phyloP scores from a whole-genome alignment of 2,113 vertebrate genomes.

The Plestiodon gilberti region DNA sequence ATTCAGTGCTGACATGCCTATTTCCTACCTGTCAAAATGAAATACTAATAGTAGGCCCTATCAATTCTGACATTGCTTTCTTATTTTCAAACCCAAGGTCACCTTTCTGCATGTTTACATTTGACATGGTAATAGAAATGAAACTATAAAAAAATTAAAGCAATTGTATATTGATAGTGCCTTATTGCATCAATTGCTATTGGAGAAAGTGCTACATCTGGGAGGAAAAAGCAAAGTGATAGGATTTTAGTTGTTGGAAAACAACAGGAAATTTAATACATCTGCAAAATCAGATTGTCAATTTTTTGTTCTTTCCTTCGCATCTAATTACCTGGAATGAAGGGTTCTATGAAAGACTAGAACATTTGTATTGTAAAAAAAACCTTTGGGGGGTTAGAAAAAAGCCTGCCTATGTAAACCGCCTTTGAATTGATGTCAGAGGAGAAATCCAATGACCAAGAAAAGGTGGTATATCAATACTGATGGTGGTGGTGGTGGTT shows the following conservation, averaged over 20 bases:
- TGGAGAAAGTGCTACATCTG: slow-evolving; percentile 43
- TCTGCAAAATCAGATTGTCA: slow-evolving; percentile 53
- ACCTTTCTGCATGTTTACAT: slow-evolving; percentile 73
- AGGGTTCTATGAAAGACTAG: too few relatives aligned
- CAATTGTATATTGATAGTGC: slow-evolving; percentile 26
- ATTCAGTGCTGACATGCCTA: slow-evolving; percentile 73
- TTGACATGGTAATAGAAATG: slow-evolving; percentile 72
- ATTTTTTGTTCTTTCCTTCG: slow-evolving; percentile 39
- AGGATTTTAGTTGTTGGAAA: slow-evolving; percentile 53
- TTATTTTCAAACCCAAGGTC: slow-evolving; percentile 78
- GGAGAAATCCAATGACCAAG: too few relatives aligned
- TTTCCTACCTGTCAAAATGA: slow-evolving; percentile 79
- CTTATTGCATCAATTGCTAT: slow-evolving; percentile 55
- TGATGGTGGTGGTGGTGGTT: too few relatives aligned
- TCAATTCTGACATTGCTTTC: slow-evolving; percentile 74
- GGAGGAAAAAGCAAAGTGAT: slow-evolving; percentile 49
- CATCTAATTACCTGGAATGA: too few relatives aligned
- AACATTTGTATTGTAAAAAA: too few relatives aligned
- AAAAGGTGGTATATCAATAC: too few relatives aligned
- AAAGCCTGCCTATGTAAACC: too few relatives aligned
- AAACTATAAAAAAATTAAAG: slow-evolving; percentile 46
- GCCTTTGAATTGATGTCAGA: too few relatives aligned
- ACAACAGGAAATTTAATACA: slow-evolving; percentile 40
- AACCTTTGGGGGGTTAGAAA: too few relatives aligned
- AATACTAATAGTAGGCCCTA: slow-evolving; percentile 74